Evolutionary conservation across 2,888 invertebrate species (phyloP).

Genomic region (Bellardia bayeri): DNA sequence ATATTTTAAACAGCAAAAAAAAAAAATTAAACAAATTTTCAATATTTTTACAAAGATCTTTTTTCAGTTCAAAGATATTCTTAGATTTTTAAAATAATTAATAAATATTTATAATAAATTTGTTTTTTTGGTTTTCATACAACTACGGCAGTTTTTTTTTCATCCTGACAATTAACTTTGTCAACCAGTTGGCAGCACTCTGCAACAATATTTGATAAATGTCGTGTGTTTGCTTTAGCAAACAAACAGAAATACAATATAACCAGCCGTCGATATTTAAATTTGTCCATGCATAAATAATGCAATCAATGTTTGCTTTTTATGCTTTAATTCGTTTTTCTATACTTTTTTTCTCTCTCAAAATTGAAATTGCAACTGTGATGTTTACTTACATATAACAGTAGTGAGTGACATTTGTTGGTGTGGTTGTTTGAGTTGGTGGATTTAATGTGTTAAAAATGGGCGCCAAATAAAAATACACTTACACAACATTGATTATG

Average conservation of each 20-base stretch:
- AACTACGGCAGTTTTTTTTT: no score
- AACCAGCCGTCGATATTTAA: conserved; percentile 46
- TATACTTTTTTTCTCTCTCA: not conserved
- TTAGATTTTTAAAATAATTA: no score
- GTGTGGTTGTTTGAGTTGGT: conserved; percentile 22
- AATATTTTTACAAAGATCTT: no score
- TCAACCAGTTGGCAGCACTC: conserved; percentile 24
- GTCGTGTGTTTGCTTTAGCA: not conserved
- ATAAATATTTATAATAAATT: not conserved
- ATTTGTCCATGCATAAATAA: conserved; percentile 65
- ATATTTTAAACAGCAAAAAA: not conserved
- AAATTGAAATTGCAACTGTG: conserved; percentile 49
- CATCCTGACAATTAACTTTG: not conserved
- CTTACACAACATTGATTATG: not conserved
- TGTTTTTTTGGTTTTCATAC: not conserved
- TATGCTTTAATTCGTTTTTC: conserved; percentile 38
- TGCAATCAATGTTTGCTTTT: conserved; percentile 58
- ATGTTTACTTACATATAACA: conserved; percentile 39
- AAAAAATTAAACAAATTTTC: no score
- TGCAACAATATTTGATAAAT: not conserved
- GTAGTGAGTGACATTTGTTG: conserved; percentile 15
- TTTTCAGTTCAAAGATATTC: no score
- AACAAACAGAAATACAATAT: conserved; percentile 17
- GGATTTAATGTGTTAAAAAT: conserved; percentile 29
- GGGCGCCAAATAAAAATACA: conserved; percentile 44